A percentile compares a stretch with the other conserved stretches of the same genome.
phyloP scores from a whole-genome alignment of 2,888 invertebrate genomes.

The Melanargia galathea region DNA sequence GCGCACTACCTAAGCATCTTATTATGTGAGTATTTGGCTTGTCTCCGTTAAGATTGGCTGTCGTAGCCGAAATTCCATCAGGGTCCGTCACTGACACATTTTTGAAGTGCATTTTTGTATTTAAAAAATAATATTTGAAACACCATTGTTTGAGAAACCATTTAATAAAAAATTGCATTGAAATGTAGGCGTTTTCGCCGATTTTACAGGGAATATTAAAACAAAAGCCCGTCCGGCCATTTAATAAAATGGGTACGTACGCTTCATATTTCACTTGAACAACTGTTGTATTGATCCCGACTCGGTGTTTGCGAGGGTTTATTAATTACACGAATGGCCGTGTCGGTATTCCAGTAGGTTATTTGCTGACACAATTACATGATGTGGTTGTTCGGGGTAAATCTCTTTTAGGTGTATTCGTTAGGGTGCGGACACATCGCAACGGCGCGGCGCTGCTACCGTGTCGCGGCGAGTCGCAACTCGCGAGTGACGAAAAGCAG shows the following conservation, averaged over 20 bases:
- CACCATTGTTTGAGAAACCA: not conserved
- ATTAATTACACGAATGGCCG: constrained; percentile 29
- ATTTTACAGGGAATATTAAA: constrained; percentile 15
- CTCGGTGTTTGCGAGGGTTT: constrained; percentile 27
- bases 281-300: constrained; percentile 35
- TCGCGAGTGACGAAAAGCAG: too few relatives aligned
- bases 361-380: constrained; percentile 16
- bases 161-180: not conserved
- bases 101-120: too few relatives aligned
- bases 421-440: not conserved
- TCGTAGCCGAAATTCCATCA: too few relatives aligned
- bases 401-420: constrained; percentile 1
- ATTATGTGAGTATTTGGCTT: too few relatives aligned
- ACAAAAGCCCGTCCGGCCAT: constrained; percentile 10
- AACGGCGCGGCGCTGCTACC: too few relatives aligned
- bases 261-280: constrained; percentile 32
- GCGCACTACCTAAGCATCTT: too few relatives aligned
- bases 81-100: too few relatives aligned
- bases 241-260: constrained; percentile 24
- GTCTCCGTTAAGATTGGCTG: too few relatives aligned
- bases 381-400: not conserved
- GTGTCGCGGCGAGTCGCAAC: too few relatives aligned
- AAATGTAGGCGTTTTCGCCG: not conserved
- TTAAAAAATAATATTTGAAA: too few relatives aligned
- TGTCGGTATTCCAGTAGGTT: constrained; percentile 3